Conservation (phyloP, 2,797 vertebrate species). For the Buceros bicornis region DNA sequence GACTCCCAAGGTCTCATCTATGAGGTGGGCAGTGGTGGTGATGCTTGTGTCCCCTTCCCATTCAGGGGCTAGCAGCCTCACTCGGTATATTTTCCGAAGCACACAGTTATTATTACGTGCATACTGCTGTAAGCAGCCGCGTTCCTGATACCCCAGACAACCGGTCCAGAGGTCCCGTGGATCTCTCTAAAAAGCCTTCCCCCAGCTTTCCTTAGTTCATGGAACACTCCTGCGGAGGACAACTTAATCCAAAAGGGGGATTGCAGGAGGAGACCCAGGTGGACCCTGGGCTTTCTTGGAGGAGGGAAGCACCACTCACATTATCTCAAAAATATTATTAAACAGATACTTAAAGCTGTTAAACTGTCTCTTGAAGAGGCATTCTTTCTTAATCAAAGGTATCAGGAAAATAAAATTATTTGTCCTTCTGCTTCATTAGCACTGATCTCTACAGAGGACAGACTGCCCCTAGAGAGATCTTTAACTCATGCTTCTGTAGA, state of each 20-base stretch:
- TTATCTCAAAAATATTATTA: background rate
- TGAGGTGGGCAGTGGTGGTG: background rate
- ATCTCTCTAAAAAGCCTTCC: background rate
- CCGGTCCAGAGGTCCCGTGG: background rate
- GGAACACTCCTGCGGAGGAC: background rate
- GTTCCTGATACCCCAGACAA: background rate
- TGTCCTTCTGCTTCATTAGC: background rate
- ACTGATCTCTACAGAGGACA: background rate
- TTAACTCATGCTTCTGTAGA: background rate
- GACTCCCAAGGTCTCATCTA: fast-evolving
- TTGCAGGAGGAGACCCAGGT: background rate
- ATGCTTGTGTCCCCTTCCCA: background rate
- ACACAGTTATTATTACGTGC: background rate
- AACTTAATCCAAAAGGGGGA: background rate
- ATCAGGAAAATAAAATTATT: background rate
- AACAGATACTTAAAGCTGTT: background rate
- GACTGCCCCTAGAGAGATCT: background rate
- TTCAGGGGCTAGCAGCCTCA: fast-evolving
- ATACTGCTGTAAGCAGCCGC: fast-evolving
- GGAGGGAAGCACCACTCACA: background rate
- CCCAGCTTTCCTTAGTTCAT: background rate
- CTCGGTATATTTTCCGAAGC: background rate
- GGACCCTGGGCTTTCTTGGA: background rate
- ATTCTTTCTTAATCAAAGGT: background rate
- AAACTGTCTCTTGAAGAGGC: background rate